Base-by-base conservation (phyloP, 2,113 vertebrate genomes). In the Zapornia atra region DNA sequence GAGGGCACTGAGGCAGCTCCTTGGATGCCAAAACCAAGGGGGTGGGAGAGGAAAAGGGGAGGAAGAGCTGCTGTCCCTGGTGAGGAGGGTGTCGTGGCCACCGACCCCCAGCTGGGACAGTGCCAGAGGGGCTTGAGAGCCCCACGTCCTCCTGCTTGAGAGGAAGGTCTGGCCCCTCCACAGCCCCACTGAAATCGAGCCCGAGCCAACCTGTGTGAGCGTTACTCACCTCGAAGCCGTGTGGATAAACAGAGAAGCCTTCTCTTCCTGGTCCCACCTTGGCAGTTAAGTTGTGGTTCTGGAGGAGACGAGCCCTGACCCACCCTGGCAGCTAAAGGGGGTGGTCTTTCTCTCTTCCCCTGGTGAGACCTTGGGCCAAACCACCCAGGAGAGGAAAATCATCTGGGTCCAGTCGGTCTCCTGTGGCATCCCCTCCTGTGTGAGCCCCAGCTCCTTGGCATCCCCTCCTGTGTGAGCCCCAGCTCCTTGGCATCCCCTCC, bases 141-240 rank as follows among this genome's bases (percentile, higher is more conserved):
- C 24, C 63, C 2, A 0, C 2, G 57, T 48, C 33, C 71, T 53
- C 51, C 31, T 12, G 12, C 17, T 10, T 5, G 40, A 70, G 72
- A 31, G 82, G 40, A 88, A 64, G 64, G 38, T 72, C 68, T 57
- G 3, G 0, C 34, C 29, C 42, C 6, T 33, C 34, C 53, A 38
- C 22, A 80, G 81, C 73, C 48, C 78, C 82, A 9, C 54, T 1
- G 1, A 57, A 78, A 59, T 0, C 3, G 19, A 90, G 79, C 34
- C 34, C 15, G 54, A 56, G 64, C 44, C 50, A 26, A 81, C 70
- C 59, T 59, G 5, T 1, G 4, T 9, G 2, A 3, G 9, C 3
- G 29, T 92, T 96, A 96, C 86, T 95, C 93, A 94, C 84, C 83
- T 48, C 57, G 31, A 82, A 97, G 88, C 50, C 91, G 88, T 92